Conservation (phyloP, 2,113 vertebrate species). For the Hyperoodon ampullatus region DNA sequence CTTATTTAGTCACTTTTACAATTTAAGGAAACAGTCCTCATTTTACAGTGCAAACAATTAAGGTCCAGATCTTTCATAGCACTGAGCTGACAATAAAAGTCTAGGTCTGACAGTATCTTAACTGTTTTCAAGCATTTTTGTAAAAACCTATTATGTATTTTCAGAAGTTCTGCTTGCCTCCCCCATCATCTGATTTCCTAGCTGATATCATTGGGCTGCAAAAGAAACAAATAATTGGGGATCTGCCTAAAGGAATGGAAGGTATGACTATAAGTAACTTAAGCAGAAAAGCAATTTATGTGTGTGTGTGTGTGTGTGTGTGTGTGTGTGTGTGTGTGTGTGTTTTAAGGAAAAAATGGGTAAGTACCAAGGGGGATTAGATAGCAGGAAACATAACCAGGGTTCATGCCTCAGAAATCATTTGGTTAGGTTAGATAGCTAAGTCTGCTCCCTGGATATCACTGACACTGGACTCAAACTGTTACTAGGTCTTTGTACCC, state of each 20-base stretch:
- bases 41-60: neutral
- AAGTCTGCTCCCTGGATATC: neutral
- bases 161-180: constrained; percentile 89
- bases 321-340: neutral
- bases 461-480: neutral
- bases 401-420: neutral
- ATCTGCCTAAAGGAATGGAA: constrained; percentile 48
- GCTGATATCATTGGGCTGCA: constrained; percentile 82
- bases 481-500: neutral
- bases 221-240: constrained; percentile 29
- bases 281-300: neutral
- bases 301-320: neutral
- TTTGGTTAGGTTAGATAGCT: neutral
- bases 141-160: neutral
- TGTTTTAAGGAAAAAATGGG: neutral
- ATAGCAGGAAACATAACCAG: neutral
- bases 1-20: neutral
- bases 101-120: neutral
- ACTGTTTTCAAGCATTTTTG: constrained; percentile 43
- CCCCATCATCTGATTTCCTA: constrained; percentile 81
- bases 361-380: neutral
- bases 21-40: neutral
- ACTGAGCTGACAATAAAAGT: neutral
- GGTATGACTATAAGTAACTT: constrained; percentile 70
- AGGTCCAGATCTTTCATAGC: neutral